Evolutionary conservation across 2,113 vertebrate species (phyloP).

Genomic region (Psophia crepitans): DNA sequence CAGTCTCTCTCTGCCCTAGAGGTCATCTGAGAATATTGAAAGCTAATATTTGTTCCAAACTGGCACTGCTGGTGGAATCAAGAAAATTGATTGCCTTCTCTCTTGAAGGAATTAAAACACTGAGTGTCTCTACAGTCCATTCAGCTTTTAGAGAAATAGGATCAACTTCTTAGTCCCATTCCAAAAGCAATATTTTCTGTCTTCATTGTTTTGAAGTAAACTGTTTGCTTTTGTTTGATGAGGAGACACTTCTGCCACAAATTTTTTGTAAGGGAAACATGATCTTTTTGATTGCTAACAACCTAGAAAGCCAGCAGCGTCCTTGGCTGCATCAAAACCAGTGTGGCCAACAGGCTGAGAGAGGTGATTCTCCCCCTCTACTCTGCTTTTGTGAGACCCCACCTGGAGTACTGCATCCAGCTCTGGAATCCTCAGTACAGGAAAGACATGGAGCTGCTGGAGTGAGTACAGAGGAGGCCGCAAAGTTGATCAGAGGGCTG

Average conservation of each 20-base stretch:
- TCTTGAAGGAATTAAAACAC: not conserved
- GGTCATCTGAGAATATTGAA: not conserved
- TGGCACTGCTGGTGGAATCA: not conserved
- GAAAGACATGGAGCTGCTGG: too few species aligned
- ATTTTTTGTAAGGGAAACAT: not conserved
- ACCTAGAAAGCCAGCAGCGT: too few species aligned
- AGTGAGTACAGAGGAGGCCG: too few species aligned
- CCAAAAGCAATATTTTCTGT: not conserved
- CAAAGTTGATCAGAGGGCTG: too few species aligned
- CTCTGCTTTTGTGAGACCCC: too few species aligned
- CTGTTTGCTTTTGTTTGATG: not conserved
- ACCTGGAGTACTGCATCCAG: too few species aligned
- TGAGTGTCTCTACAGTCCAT: not conserved
- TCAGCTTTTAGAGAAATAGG: not conserved
- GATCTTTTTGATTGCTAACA: too few species aligned
- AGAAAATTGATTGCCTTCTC: not conserved
- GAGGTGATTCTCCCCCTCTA: too few species aligned
- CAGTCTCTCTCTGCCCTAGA: not conserved
- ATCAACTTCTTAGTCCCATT: not conserved
- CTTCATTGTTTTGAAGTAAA: not conserved
- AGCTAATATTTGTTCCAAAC: conserved; percentile 1
- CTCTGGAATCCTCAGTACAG: too few species aligned
- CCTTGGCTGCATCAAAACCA: too few species aligned
- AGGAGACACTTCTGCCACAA: not conserved
- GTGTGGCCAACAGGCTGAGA: too few species aligned